Base-by-base conservation (phyloP, 1,140 invertebrate species). In the Hyposmocoma kahamanoa region DNA sequence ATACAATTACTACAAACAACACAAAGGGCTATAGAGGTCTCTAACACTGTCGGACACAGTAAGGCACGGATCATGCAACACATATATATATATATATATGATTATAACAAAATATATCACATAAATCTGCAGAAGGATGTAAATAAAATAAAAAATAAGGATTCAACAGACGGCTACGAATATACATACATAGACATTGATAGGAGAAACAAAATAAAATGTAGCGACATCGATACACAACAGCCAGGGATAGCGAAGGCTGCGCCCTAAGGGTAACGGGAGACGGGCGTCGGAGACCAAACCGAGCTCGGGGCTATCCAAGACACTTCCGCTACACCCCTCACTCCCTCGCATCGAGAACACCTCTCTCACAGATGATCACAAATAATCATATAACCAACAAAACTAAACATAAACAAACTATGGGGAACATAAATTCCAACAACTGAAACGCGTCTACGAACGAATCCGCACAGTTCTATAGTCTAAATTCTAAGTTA, bases 311-410 rank as follows among this genome's bases (percentile, higher is more conserved):
- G 80, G 73, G 73, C 77, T 75, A 72, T 73, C 73, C 77, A 70
- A 65, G 72, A 81, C 79, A 83, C 81, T 81, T 79, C 75, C 74
- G 78, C 78, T 79, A 79, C 79, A 81, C 79, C 82, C 79, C 79
- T 77, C 82, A 80, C 82, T 85, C 82, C 78, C 78, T 83, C 76
- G 74, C 72, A 84, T 83, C 79, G 80, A 84, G 82, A 84, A 85
- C 82, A 85, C 82, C 82, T 84, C 82, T 85, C 82, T 85, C 82
- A 85, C 79, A 85, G 71, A 82, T 84, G 74, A 72, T 79, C 66
- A 85, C 73, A 85, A 84, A 80, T 80, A 79, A 77, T 78, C 62
- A 78, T 57, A 84, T 80, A 63, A 78, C 80, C 69, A 69, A 58
- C 72, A 76, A 38, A 80, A 84, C 69, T 72, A 50, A 85, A 85